A percentile compares a stretch with the other conserved stretches of the same genome.
phyloP scores from a whole-genome alignment of 2,797 vertebrate species.

The Semaprochilodus insignis region DNA sequence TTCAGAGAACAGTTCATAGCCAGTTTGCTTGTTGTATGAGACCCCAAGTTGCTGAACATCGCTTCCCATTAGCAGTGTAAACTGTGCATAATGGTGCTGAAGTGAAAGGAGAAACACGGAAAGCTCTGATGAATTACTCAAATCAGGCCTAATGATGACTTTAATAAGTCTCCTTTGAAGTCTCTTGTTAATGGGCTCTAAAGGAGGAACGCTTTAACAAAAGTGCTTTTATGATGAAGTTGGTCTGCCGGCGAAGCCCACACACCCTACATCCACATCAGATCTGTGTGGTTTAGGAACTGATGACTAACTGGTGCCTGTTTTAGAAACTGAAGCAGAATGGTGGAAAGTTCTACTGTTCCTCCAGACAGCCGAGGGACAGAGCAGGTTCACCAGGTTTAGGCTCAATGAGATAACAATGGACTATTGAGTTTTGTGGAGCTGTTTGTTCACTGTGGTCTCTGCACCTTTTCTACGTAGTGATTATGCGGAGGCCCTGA shows the following conservation, averaged over 20 bases:
- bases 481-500: too few species aligned
- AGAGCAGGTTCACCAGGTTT: neutral
- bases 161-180: constrained; percentile 38
- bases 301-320: neutral
- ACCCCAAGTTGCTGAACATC: constrained; percentile 17
- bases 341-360: neutral
- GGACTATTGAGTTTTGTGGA: neutral
- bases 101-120: neutral
- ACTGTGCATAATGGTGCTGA: neutral
- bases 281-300: neutral
- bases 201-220: constrained; percentile 18
- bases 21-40: neutral
- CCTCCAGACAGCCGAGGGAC: neutral
- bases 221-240: constrained; percentile 23
- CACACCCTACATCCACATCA: constrained; percentile 3
- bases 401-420: neutral
- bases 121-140: constrained; percentile 9
- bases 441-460: neutral
- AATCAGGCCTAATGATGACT: constrained; percentile 29
- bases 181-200: constrained; percentile 31
- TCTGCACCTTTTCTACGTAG: neutral
- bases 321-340: constrained; percentile 24
- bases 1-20: too few species aligned
- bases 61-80: constrained; percentile 17
- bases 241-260: neutral